Base-by-base conservation (phyloP, 1,140 invertebrate genomes). In the Gryllus bimaculatus region DNA sequence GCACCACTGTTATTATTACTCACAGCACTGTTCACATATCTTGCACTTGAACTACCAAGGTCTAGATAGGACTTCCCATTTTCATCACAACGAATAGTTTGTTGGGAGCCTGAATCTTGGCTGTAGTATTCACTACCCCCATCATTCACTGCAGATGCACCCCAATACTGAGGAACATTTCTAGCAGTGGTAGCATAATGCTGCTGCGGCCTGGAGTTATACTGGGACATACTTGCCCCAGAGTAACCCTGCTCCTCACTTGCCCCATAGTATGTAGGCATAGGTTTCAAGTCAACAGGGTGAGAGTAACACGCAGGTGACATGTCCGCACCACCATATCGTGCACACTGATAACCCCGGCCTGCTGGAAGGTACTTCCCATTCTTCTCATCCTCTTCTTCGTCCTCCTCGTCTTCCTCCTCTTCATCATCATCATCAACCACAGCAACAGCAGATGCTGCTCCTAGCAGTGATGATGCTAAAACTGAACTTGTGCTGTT, bases 21-120 rank as follows among this genome's bases (percentile, higher is more conserved):
- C 18, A n/a, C 77, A n/a, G 73, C 48, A 77, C 18, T 66, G 26
- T 12, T 73, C 73, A 49, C 74, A 77, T 81, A 81, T 18, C 80
- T 48, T n/a, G 79, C 79, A 82, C 86, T 88, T 77, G 91, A 91
- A 81, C 91, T 90, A 79, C 94, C 95, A 79, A 96, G 87, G 85
- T 96, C 94, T 82, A 96, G 86, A 86, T 96, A 96, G 77, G 93
- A 95, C 86, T 96, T 96, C 81, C 95, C 95, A 84, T 96, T 96
- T 85, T 95, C 94, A 81, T 95, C 95, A 82, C 92, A 91, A 75
- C 93, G 90, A 85, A 95, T 95, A 82, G 93, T 95, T 83, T 94
- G 93, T 83, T 93, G 93, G 79, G 78, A 79, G 79, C 66, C 79
- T 80, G 86, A 84, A 80, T 86, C 85, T 78, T 84, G 85, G 74